Percentiles rank a stretch among this genome's conserved stretches.
phyloP scores from a whole-genome alignment of 2,888 invertebrate genomes.

The Nymphalis urticae region DNA sequence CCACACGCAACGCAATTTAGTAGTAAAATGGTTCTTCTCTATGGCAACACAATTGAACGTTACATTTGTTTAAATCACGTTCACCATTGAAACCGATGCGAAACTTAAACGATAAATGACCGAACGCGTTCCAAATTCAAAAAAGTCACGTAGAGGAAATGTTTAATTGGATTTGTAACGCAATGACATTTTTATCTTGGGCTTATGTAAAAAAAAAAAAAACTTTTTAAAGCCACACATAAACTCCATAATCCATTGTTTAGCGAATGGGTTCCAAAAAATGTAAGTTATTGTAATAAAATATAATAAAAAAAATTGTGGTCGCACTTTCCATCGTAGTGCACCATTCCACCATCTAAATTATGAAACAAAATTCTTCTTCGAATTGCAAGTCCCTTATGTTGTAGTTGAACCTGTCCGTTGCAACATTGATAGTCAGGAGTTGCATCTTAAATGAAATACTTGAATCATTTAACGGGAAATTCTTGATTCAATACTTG shows the following conservation, averaged over 20 bases:
- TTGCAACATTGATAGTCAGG: too few relatives aligned
- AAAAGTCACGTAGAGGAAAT: slow-evolving; percentile 65
- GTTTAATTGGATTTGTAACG: slow-evolving; percentile 40
- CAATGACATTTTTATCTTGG: slow-evolving; percentile 11
- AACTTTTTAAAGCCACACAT: background rate
- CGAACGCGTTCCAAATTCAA: slow-evolving; percentile 45
- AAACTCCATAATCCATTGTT: slow-evolving; percentile 7
- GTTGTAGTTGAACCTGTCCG: too few relatives aligned
- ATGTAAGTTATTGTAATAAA: too few relatives aligned
- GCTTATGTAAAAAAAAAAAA: slow-evolving; percentile 6
- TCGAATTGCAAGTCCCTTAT: too few relatives aligned
- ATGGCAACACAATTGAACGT: slow-evolving; percentile 34
- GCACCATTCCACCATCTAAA: too few relatives aligned
- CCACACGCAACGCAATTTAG: slow-evolving; percentile 38
- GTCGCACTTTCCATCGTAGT: too few relatives aligned
- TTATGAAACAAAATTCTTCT: too few relatives aligned
- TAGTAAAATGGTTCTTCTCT: slow-evolving; percentile 14
- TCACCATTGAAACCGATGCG: slow-evolving; percentile 50
- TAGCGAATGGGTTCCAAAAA: background rate
- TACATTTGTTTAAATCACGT: slow-evolving; percentile 68
- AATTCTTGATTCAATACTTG: slow-evolving; percentile 10
- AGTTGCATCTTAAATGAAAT: background rate
- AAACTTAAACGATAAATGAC: slow-evolving; percentile 58
- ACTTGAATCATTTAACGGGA: background rate
- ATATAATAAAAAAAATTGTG: too few relatives aligned